Conservation (phyloP, 2,888 invertebrate genomes). For the Zaprionus lineosus region DNA sequence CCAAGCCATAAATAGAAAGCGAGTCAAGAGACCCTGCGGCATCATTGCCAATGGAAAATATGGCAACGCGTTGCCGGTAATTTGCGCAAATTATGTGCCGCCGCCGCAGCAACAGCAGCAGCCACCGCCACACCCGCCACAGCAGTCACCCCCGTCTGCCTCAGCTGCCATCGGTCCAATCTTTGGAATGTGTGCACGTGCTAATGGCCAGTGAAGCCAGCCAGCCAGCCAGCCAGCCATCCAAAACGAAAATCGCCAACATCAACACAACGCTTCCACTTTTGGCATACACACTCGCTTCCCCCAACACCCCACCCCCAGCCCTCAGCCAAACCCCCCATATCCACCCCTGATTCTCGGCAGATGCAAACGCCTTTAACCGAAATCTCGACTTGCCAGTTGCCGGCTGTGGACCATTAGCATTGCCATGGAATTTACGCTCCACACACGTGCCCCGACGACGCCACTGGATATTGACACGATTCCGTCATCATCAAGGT, state of each 20-base stretch:
- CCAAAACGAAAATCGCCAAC: conserved; percentile 49
- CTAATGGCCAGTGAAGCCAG: conserved; percentile 75
- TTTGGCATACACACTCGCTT: neutral
- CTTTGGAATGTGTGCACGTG: conserved; percentile 82
- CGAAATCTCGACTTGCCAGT: conserved; percentile 65
- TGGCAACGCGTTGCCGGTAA: conserved; percentile 75
- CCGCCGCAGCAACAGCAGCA: conserved; percentile 22
- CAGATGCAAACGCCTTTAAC: conserved; percentile 39
- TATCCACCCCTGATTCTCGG: neutral
- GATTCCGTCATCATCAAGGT: conserved; percentile 70
- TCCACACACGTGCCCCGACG: conserved; percentile 53
- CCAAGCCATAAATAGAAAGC: conserved; percentile 52
- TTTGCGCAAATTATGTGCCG: conserved; percentile 79
- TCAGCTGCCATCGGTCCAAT: conserved; percentile 48
- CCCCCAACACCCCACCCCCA: neutral
- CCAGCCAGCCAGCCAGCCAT: conserved; percentile 7
- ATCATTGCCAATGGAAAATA: conserved; percentile 68
- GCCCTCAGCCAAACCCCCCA: neutral
- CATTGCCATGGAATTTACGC: conserved; percentile 65
- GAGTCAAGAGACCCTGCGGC: conserved; percentile 57
- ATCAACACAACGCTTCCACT: conserved; percentile 29
- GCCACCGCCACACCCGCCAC: conserved; percentile 13
- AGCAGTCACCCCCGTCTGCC: conserved; percentile 26
- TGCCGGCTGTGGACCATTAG: conserved; percentile 59
- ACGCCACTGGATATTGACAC: conserved; percentile 62